Conservation (phyloP, 1,140 invertebrate genomes). For the Goniozus legneri region DNA sequence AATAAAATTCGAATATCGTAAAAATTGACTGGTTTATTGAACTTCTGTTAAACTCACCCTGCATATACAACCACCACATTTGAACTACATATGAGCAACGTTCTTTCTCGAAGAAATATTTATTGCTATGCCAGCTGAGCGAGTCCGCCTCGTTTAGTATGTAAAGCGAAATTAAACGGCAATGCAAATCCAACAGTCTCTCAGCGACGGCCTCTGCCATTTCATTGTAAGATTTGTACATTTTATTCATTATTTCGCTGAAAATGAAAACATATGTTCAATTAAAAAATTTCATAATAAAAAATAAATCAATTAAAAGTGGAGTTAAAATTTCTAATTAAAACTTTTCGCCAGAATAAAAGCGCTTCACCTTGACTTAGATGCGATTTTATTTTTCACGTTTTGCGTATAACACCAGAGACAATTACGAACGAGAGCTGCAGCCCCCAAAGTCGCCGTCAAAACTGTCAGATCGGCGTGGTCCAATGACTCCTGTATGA, state of each 20-base stretch:
- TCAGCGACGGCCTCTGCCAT: conserved; percentile 79
- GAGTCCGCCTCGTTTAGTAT: conserved; percentile 75
- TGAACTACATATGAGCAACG: conserved; percentile 73
- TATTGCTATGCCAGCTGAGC: conserved; percentile 63
- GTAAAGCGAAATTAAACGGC: conserved; percentile 69
- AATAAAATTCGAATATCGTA: conserved; percentile 16
- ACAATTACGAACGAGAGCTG: conserved; percentile 71
- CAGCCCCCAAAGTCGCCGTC: conserved; percentile 73
- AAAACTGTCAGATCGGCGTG: conserved; percentile 75
- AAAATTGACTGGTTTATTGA: neutral
- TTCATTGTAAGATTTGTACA: conserved; percentile 73
- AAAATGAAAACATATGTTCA: neutral
- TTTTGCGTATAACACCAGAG: conserved; percentile 69
- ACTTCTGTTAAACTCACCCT: conserved; percentile 54
- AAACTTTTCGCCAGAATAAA: too few relatives aligned
- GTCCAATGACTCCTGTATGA: conserved; percentile 77
- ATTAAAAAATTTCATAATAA: neutral
- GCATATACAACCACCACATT: conserved; percentile 84
- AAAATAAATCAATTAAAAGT: neutral
- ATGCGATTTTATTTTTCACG: conserved; percentile 45
- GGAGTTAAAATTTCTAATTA: too few relatives aligned
- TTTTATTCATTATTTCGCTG: conserved; percentile 39
- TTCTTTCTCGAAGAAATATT: conserved; percentile 65
- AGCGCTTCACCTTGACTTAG: conserved; percentile 34
- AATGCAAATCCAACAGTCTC: conserved; percentile 72